phyloP scores from a whole-genome alignment of 2,888 invertebrate species.

The Macrosoma leucophasiata region DNA sequence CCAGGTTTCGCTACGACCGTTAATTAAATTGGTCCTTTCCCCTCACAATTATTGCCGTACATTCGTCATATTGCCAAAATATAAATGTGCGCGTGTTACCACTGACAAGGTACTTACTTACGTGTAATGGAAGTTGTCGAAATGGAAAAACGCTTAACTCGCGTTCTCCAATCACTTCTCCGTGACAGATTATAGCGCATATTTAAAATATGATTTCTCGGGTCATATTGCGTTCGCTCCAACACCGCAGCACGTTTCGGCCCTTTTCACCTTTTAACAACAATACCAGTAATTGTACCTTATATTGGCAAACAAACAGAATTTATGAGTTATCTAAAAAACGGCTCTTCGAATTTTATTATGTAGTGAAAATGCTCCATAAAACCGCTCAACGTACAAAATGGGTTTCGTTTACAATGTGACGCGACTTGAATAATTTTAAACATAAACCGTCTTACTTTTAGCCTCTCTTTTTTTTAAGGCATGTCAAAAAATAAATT shows the following conservation, averaged over 20 bases:
- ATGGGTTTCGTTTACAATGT: no score
- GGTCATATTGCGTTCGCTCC: conserved; percentile 28
- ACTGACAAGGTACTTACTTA: conserved; percentile 38
- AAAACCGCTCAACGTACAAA: no score
- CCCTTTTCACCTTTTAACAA: no score
- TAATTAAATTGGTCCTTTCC: conserved; percentile 52
- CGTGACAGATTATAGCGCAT: conserved; percentile 49
- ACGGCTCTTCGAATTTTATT: no score
- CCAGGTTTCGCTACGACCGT: conserved; percentile 37
- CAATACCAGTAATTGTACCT: no score
- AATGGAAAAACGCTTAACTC: conserved; percentile 62
- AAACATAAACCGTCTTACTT: no score
- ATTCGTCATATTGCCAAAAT: conserved; percentile 39
- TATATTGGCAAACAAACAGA: no score
- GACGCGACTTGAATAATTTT: no score
- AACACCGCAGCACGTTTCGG: conserved; percentile 21
- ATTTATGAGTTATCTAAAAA: no score
- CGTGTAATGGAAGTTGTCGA: conserved; percentile 48
- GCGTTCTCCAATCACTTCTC: conserved; percentile 53
- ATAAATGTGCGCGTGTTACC: conserved; percentile 39
- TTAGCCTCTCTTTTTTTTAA: no score
- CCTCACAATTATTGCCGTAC: conserved; percentile 41
- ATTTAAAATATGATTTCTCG: conserved; percentile 34
- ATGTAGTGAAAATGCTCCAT: no score
- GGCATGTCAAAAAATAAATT: no score